Evolutionary conservation across 2,113 vertebrate species (phyloP).

Genomic region (Carassius auratus): DNA sequence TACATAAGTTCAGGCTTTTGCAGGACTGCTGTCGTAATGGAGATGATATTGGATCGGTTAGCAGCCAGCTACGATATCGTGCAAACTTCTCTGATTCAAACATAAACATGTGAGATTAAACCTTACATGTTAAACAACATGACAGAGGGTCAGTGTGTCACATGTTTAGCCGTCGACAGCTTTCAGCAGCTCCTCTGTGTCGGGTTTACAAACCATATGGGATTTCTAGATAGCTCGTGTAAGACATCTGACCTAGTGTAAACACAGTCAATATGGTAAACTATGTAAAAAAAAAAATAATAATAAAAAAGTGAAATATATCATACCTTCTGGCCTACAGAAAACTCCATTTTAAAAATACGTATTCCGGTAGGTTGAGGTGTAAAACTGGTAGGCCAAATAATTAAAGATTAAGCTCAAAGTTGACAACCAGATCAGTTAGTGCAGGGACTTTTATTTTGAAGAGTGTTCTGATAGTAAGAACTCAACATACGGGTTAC

Average conservation of each 20-base stretch:
- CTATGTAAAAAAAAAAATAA: too few species aligned
- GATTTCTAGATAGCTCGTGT: slow-evolving; percentile 1
- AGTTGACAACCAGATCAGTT: background rate
- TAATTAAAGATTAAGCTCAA: slow-evolving; percentile 34
- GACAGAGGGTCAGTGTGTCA: background rate
- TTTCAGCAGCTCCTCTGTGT: background rate
- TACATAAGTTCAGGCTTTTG: background rate
- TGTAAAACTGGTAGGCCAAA: slow-evolving; percentile 12
- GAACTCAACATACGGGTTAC: background rate
- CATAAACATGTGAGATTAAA: background rate
- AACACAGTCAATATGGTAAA: background rate
- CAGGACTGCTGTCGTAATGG: background rate
- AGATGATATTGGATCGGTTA: background rate
- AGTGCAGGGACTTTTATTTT: slow-evolving; percentile 31
- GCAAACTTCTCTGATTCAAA: background rate
- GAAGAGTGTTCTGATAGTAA: background rate
- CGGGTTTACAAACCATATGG: background rate
- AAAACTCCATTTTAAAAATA: slow-evolving; percentile 10
- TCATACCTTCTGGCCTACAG: slow-evolving; percentile 3
- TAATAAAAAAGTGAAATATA: background rate
- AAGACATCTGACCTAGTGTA: background rate
- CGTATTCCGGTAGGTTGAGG: background rate
- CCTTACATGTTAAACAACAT: background rate
- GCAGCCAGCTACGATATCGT: background rate
- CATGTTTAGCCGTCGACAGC: slow-evolving; percentile 3